Evolutionary conservation across 2,113 vertebrate species (phyloP), one percentile per base, ranked within the genome.

Genomic region (Phoenicopterus ruber): DNA sequence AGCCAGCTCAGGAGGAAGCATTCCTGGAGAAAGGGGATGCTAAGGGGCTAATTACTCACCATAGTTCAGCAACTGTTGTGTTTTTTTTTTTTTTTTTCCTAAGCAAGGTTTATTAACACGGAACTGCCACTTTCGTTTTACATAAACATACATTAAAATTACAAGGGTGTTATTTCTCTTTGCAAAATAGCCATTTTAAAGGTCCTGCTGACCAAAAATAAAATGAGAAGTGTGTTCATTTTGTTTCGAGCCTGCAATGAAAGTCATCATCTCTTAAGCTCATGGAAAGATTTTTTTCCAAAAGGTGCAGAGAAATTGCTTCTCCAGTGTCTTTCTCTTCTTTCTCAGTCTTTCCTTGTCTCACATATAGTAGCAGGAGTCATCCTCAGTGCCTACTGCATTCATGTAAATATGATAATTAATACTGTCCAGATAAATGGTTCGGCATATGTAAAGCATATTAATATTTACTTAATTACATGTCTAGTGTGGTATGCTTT

Each of bases 31-130:
- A 98, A 98, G 97, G 98, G 98, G 97, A 97, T 98, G 98, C 98
- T 98, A 98, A 99, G 98, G 97, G 98, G 98, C 98, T 99, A 99
- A 99, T 99, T 99, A 98, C 98, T 98, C 97, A 97, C 98, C 93
- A 70, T 92, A 92, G 95, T 88, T 97, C 97, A 97, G 98, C 96
- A 92, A 97, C 97, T 88, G 95, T n/a, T n/a, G 32, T 69, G 70
- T 69, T 90, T 95, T 95, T 86, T 52, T 25, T 38, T 81, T 78
- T 91, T 90, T 67, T 67, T 69, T 70, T 32, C 50, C 46, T 54
- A 81, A 97, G 90, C 85, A 92, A 91, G 85, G 90, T 96, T 98
- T 98, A 97, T 98, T 98, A 98, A 98, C 96, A 94, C 10, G 9
- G 78, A 97, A 90, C 95, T 96, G 85, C 88, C 85, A 94, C 95